Evolutionary conservation across 2,113 vertebrate genomes (phyloP).

Genomic region (Baryphthengus martii): DNA sequence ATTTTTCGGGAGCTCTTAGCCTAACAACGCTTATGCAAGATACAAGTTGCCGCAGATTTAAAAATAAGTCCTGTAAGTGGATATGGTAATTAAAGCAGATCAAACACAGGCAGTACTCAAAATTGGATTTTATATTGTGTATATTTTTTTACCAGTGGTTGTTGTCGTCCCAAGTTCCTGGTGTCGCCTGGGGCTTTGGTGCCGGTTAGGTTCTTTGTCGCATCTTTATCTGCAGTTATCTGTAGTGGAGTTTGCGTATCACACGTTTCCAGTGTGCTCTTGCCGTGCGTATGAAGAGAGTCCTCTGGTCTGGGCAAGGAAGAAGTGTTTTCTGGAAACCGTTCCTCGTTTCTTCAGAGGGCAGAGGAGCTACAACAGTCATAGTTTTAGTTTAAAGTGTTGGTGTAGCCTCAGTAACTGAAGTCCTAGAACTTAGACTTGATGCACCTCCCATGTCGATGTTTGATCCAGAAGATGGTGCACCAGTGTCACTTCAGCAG

Average conservation of each 20-base stretch:
- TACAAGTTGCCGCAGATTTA: not conserved
- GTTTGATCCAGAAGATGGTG: not conserved
- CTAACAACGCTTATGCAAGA: not conserved
- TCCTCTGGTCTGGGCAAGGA: not conserved
- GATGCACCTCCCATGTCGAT: not conserved
- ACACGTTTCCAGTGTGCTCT: not conserved
- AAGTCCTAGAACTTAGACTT: not conserved
- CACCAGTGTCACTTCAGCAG: not conserved
- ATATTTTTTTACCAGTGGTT: not conserved
- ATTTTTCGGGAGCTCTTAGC: not conserved
- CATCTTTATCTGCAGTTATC: not conserved
- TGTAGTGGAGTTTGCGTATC: fast-evolving
- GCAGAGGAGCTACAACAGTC: not conserved
- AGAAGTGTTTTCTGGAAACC: not conserved
- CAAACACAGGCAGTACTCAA: not conserved
- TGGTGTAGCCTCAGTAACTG: not conserved
- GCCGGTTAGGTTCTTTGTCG: not conserved
- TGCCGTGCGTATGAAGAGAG: fast-evolving
- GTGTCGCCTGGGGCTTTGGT: not conserved
- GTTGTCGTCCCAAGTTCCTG: not conserved
- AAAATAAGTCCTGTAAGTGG: not conserved
- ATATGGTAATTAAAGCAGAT: not conserved
- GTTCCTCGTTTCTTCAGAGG: not conserved
- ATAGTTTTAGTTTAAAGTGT: not conserved
- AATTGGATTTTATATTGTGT: not conserved